These are phyloP conservation scores for Palythoa grandiflora DNA, from an alignment of 92 coral and sea anemone species.

Conservation along the genomic window DNA sequence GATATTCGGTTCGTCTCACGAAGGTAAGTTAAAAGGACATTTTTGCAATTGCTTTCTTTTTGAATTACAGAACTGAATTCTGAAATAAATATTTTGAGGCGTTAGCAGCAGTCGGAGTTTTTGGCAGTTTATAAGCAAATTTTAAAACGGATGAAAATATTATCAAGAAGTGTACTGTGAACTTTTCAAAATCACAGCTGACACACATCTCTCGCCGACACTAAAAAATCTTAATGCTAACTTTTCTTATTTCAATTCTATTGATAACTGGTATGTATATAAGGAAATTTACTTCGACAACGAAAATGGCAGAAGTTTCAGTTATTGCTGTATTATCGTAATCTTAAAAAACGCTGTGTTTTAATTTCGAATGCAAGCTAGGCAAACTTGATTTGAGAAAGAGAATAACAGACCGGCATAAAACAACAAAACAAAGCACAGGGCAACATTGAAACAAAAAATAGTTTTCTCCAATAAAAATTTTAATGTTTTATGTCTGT, in stretches of 20 bases:
- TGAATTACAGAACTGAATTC: background rate
- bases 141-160: background rate
- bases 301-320: background rate
- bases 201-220: background rate
- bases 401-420: background rate
- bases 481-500: background rate
- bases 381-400: background rate
- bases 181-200: background rate
- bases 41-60: background rate
- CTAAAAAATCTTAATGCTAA: background rate
- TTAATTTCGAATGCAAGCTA: too few species aligned
- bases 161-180: background rate
- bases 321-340: background rate
- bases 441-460: background rate
- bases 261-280: background rate
- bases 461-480: background rate
- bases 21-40: conserved; percentile 11
- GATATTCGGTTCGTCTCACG: conserved; percentile 23
- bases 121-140: background rate
- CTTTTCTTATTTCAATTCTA: background rate
- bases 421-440: too few species aligned
- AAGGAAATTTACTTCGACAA: too few species aligned
- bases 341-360: too few species aligned
- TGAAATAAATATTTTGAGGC: conserved; percentile 11
- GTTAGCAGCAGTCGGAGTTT: background rate